Percentiles rank a stretch among this genome's conserved stretches.
These are phyloP conservation scores for Drusus annulatus DNA, from an alignment of 1,140 invertebrate genomes.

Conservation along the genomic window DNA sequence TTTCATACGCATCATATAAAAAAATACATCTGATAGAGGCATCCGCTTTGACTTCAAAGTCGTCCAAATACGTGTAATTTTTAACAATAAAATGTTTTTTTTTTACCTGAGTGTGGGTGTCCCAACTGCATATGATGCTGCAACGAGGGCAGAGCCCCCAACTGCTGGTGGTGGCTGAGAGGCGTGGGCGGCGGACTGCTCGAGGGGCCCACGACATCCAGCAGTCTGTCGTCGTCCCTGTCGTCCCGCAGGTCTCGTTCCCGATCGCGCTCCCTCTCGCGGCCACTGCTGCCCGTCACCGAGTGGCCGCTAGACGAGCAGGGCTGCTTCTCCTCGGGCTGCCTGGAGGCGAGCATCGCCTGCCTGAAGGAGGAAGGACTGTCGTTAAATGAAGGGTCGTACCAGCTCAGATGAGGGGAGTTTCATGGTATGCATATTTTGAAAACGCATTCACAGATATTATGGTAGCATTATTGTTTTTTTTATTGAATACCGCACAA, in stretches of 20 bases:
- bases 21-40: no score
- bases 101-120: slow-evolving; percentile 66
- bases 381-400: slow-evolving; percentile 48
- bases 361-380: slow-evolving; percentile 76
- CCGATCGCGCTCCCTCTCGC: no score
- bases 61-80: no score
- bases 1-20: no score
- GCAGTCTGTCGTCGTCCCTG: slow-evolving; percentile 85
- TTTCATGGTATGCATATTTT: not conserved
- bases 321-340: slow-evolving; percentile 62
- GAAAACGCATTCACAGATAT: no score
- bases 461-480: no score
- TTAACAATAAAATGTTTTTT: no score
- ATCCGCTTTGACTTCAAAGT: no score
- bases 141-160: slow-evolving; percentile 74
- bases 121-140: slow-evolving; percentile 59
- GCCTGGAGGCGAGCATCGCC: slow-evolving; percentile 82
- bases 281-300: slow-evolving; percentile 57
- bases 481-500: no score
- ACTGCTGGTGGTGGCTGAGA: slow-evolving; percentile 32
- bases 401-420: not conserved
- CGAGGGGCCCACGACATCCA: slow-evolving; percentile 89
- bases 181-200: slow-evolving; percentile 78
- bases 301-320: slow-evolving; percentile 8
- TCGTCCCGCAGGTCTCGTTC: slow-evolving; percentile 57